Conservation (phyloP, 2,797 vertebrate genomes). For the Pseudochirops cupreus region DNA sequence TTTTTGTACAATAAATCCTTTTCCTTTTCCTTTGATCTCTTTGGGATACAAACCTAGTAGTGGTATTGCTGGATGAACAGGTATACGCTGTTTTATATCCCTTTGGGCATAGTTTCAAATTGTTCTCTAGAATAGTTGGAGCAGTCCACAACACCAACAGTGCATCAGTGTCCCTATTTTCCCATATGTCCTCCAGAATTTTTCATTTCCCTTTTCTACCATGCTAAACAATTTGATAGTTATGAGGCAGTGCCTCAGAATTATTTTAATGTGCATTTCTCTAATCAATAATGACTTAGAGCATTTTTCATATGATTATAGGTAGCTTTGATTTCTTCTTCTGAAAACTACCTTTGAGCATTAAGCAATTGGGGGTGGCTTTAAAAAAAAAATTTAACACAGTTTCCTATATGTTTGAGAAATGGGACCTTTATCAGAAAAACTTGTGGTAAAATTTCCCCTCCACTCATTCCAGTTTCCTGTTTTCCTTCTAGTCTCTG, state of each 20-base stretch:
- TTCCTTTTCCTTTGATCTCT: background rate
- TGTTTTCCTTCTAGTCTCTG: background rate
- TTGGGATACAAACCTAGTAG: background rate
- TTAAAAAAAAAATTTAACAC: background rate
- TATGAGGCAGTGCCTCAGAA: background rate
- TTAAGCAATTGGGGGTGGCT: background rate
- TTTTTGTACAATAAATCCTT: background rate
- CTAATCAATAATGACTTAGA: background rate
- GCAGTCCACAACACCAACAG: background rate
- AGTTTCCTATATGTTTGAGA: background rate
- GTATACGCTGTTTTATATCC: background rate
- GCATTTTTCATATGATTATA: background rate
- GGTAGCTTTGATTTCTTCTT: background rate
- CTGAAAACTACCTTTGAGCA: background rate
- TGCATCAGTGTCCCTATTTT: background rate
- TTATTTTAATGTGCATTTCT: background rate
- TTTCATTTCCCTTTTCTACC: background rate
- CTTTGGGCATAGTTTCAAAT: background rate
- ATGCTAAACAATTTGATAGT: background rate
- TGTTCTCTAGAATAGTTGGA: background rate
- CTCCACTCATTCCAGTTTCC: background rate
- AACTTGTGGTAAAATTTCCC: background rate
- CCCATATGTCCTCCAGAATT: background rate
- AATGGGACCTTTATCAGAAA: background rate
- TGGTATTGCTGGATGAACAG: background rate